Percentiles rank a stretch among this genome's conserved stretches.
Conservation (phyloP, 1,140 invertebrate genomes). For the Bathynomus jamesi region DNA sequence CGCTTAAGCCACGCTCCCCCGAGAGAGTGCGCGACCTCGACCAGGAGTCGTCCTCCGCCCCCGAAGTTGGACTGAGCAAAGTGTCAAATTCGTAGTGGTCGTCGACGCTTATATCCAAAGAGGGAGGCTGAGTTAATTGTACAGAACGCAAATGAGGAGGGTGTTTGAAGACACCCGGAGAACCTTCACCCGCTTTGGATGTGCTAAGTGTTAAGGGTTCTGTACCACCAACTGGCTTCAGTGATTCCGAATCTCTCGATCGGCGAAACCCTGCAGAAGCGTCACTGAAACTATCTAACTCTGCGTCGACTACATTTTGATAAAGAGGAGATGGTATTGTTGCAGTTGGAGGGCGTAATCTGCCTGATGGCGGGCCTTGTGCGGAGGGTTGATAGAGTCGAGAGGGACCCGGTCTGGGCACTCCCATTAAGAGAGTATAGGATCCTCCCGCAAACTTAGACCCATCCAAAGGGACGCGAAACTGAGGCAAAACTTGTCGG, state of each 20-base stretch:
- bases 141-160: conserved; percentile 33
- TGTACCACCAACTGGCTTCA: not conserved
- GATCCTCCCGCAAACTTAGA: conserved; percentile 9
- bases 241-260: conserved; percentile 41
- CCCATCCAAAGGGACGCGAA: conserved; percentile 15
- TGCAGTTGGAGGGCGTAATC: not conserved
- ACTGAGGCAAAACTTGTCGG: conserved; percentile 31
- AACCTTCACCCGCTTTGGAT: conserved; percentile 8
- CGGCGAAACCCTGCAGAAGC: no score
- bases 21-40: conserved; percentile 35
- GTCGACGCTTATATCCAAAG: conserved; percentile 75
- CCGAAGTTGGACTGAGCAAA: conserved; percentile 41
- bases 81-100: conserved; percentile 91
- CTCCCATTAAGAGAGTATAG: conserved; percentile 8
- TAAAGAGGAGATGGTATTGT: not conserved
- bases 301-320: conserved; percentile 51
- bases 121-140: not conserved
- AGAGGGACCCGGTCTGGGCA: not conserved
- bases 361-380: not conserved
- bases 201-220: not conserved
- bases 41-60: conserved; percentile 46
- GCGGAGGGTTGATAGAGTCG: not conserved
- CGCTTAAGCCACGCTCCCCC: conserved; percentile 41
- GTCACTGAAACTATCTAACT: no score
- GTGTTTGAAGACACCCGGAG: conserved; percentile 34